A percentile compares a stretch with the other conserved stretches of the same genome.
Evolutionary conservation across 2,888 invertebrate species (phyloP).

Genomic region (Papilio elwesi): DNA sequence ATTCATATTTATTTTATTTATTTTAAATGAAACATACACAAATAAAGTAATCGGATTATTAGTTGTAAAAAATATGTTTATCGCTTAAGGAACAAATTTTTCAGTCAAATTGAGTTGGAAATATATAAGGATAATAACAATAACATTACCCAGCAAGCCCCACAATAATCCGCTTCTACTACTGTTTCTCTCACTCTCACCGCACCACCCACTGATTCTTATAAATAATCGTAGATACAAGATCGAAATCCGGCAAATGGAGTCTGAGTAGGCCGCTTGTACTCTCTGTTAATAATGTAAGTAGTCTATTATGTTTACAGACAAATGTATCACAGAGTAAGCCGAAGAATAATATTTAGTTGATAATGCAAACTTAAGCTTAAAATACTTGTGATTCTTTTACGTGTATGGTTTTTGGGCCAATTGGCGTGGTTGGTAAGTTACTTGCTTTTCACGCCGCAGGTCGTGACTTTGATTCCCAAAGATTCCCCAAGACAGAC

Average conservation of each 20-base stretch:
- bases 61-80: conserved; percentile 24
- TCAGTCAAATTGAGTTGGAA: conserved; percentile 26
- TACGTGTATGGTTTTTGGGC: too few relatives aligned
- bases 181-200: conserved; percentile 38
- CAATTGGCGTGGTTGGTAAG: too few relatives aligned
- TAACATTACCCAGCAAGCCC: conserved; percentile 40
- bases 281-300: conserved; percentile 57
- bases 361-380: not conserved
- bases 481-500: too few relatives aligned
- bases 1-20: too few relatives aligned
- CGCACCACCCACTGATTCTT: conserved; percentile 58
- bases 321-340: conserved; percentile 42
- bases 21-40: too few relatives aligned
- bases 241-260: conserved; percentile 59
- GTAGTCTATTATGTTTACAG: conserved; percentile 59
- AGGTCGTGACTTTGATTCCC: too few relatives aligned
- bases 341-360: not conserved
- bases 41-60: too few relatives aligned
- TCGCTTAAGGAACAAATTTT: conserved; percentile 12
- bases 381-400: too few relatives aligned
- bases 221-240: conserved; percentile 62
- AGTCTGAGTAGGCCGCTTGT: conserved; percentile 47
- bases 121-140: conserved; percentile 15
- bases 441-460: too few relatives aligned
- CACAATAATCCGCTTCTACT: conserved; percentile 46